Conservation (phyloP, 2,113 vertebrate species). For the Pollachius pollachius region DNA sequence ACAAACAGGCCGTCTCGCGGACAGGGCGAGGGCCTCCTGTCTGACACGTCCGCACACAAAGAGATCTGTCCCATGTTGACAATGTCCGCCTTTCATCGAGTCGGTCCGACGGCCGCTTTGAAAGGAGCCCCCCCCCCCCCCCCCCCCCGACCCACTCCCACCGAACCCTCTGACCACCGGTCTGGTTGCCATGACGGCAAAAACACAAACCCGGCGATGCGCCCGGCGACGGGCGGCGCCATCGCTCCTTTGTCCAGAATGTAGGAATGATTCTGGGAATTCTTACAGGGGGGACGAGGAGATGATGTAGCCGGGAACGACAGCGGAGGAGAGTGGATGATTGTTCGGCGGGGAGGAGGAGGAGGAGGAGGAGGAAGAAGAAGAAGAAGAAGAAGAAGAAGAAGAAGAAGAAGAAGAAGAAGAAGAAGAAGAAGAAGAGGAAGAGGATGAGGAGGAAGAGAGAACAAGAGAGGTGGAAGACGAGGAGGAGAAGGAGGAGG, state of each 20-base stretch:
- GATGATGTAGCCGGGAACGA: no score
- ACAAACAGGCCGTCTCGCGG: slow-evolving; percentile 61
- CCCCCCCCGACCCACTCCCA: slow-evolving; percentile 30
- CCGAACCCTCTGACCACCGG: slow-evolving; percentile 26
- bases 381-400: not conserved
- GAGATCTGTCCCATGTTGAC: slow-evolving; percentile 65
- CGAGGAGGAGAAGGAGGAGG: no score
- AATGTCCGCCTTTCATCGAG: slow-evolving; percentile 70
- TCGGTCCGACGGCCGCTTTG: slow-evolving; percentile 42
- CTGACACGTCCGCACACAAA: slow-evolving; percentile 63
- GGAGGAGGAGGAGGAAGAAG: no score
- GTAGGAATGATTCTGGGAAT: slow-evolving; percentile 17
- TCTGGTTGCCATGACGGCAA: slow-evolving; percentile 60
- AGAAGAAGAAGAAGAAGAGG: no score
- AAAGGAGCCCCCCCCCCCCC: slow-evolving; percentile 13
- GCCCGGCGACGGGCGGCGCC: slow-evolving; percentile 26
- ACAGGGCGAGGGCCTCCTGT: slow-evolving; percentile 61
- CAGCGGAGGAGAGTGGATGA: no score
- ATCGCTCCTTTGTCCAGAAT: slow-evolving; percentile 33
- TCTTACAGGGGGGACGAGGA: no score
- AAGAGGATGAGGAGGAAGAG: no score
- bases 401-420: no score
- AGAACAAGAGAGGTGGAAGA: not conserved
- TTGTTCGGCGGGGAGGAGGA: no score
- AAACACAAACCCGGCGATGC: slow-evolving; percentile 58